A percentile compares a stretch with the other conserved stretches of the same genome.
These are phyloP conservation scores for Thunnus thynnus DNA, from an alignment of 2,113 vertebrate species.

Conservation along the genomic window DNA sequence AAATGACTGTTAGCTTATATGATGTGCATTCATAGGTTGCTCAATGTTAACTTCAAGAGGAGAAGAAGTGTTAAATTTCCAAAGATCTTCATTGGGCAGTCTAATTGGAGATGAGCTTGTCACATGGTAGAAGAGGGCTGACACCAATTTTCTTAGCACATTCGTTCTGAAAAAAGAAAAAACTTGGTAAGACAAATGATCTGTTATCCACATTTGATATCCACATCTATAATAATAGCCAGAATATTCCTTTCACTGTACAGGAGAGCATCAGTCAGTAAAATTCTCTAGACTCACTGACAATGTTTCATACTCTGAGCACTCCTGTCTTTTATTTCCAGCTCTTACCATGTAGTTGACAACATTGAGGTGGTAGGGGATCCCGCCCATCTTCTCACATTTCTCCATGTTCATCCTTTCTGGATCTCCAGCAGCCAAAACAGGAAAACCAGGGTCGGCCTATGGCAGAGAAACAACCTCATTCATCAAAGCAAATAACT, in stretches of 20 bases:
- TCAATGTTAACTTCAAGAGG: neutral
- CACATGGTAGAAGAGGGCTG: constrained; percentile 70
- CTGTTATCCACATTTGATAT: no score
- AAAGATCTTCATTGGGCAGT: neutral
- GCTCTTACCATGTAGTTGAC: constrained; percentile 81
- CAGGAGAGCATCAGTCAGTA: no score
- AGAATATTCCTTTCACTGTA: no score
- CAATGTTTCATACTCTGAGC: no score
- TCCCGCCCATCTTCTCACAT: constrained; percentile 80
- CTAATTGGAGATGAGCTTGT: constrained; percentile 68
- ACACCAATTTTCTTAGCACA: constrained; percentile 72
- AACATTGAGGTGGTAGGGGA: constrained; percentile 83
- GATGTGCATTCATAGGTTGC: neutral
- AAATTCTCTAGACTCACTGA: no score
- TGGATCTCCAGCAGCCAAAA: constrained; percentile 83
- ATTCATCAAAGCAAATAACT: neutral
- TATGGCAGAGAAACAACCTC: constrained; percentile 24
- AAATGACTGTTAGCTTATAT: neutral
- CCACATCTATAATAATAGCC: no score
- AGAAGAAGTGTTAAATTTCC: neutral
- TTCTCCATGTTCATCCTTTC: constrained; percentile 77
- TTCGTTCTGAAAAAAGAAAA: constrained; percentile 74
- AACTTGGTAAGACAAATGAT: no score
- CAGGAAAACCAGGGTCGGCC: constrained; percentile 66
- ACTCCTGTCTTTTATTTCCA: no score